Evolutionary conservation across 2,113 vertebrate genomes (phyloP).

Genomic region (Danio rerio): GRCz12tu NC_133191.1:1531501-1532000

Average conservation of each 20-base stretch:
- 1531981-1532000: conserved; percentile 33
- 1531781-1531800: conserved; percentile 83
- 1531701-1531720: conserved; percentile 90
- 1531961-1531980: conserved; percentile 64
- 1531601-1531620: too few relatives aligned
- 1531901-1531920: neutral
- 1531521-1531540: too few relatives aligned
- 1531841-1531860: conserved; percentile 73
- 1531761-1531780: conserved; percentile 78
- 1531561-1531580: too few relatives aligned
- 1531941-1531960: conserved; percentile 65
- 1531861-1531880: conserved; percentile 41
- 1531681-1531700: conserved; percentile 70
- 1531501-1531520: too few relatives aligned
- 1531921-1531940: conserved; percentile 29
- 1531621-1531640: too few relatives aligned
- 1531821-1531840: conserved; percentile 90
- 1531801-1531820: conserved; percentile 94
- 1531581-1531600: too few relatives aligned
- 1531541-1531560: too few relatives aligned
- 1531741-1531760: conserved; percentile 97
- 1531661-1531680: neutral
- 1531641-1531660: neutral
- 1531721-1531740: conserved; percentile 76
- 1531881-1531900: conserved; percentile 34